Conservation (phyloP, 2,113 vertebrate species). For the Oreochromis tanganicae region DNA sequence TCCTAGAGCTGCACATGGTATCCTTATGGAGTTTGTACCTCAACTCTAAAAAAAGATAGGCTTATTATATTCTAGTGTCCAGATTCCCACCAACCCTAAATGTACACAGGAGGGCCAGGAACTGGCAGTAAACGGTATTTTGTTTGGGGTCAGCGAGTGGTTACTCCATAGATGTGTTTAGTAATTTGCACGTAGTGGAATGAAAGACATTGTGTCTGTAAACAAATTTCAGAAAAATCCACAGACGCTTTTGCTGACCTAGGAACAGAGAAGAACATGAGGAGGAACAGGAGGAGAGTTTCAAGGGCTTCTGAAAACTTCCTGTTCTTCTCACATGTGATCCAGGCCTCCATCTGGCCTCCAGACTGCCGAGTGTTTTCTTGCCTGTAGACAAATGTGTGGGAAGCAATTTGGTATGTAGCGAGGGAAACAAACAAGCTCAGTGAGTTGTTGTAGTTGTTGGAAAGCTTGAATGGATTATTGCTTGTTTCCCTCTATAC, state of each 20-base stretch:
- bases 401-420: slow-evolving; percentile 39
- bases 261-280: background rate
- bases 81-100: slow-evolving; percentile 33
- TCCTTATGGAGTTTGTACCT: slow-evolving; percentile 17
- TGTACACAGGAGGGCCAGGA: slow-evolving; percentile 10
- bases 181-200: background rate
- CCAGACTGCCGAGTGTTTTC: slow-evolving; percentile 53
- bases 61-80: slow-evolving; percentile 41
- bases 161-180: slow-evolving; percentile 19
- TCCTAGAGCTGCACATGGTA: slow-evolving; percentile 43
- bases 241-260: background rate
- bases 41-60: background rate
- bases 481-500: background rate
- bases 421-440: slow-evolving; percentile 45
- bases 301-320: slow-evolving; percentile 19
- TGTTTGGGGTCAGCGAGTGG: slow-evolving; percentile 33
- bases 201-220: background rate
- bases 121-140: slow-evolving; percentile 23
- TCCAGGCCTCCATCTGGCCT: slow-evolving; percentile 62
- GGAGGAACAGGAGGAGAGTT: slow-evolving; percentile 18
- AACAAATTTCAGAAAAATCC: background rate
- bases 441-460: slow-evolving; percentile 4
- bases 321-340: slow-evolving; percentile 55
- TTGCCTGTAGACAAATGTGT: slow-evolving; percentile 34
- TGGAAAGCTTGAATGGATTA: slow-evolving; percentile 14